Base-by-base conservation (phyloP, 2,797 vertebrate species). In the Coracias cyanogaster region DNA sequence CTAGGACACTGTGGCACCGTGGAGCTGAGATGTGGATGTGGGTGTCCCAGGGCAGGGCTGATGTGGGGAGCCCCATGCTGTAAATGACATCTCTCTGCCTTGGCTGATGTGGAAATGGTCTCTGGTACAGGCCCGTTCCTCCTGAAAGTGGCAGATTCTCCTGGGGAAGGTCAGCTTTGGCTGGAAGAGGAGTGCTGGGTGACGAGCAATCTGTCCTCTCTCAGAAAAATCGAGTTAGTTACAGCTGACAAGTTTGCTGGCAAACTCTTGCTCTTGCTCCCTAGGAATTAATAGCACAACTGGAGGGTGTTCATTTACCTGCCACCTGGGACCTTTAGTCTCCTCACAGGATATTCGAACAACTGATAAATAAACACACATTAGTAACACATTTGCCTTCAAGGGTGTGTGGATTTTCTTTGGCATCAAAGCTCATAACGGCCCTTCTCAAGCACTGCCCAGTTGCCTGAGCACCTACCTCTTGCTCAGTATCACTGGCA, bases 221-320 rank as follows among this genome's bases (percentile, higher is more conserved):
- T 89, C 57, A 82, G 45, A 71, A 92, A 92, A 82, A 77, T 16
- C 1, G 5, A 89, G 89, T 96, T 95, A 96, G 93, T 94, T 76
- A 94, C 91, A 84, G 91, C 57, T 89, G 91, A 94, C 24, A 67
- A 60, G 60, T 92, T 90, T 81, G 49, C 73, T 55, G 62, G 43
- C 73, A 71, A 94, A 61, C 37, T 70, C 62, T 90, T 54, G 33
- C 29, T 48, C 71, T 93, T 6, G 10, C 21, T 95, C 18, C 81
- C 10, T 41, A 37, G 64, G 46, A 82, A 95, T 94, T 95, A 96
- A 97, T 95, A 74, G 81, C 90, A 84, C 90, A 96, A 92, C 94
- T 78, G 81, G 49, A 95, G 86, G 90, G 60, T 96, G 94, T 96
- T 96, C 88, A 96, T 97, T 96, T 94, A 96, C 93, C 74, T 90